Percentiles rank a stretch among this genome's conserved stretches.
Evolutionary conservation across 2,113 vertebrate genomes (phyloP).

Genomic region (Chrysochloris asiatica): DNA sequence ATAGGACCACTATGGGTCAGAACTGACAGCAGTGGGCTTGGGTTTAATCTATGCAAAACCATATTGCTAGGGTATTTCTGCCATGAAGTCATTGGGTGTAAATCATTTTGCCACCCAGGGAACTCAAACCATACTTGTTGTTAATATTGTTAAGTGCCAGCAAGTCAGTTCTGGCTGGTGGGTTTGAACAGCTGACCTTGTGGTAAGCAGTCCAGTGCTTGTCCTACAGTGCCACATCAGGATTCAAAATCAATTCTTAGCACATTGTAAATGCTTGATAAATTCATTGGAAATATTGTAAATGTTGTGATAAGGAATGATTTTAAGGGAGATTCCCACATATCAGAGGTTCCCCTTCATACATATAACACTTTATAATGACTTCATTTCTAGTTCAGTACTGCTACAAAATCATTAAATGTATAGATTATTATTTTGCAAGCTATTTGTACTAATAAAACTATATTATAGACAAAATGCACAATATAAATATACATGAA

Average conservation of each 20-base stretch:
- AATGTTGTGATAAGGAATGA: not conserved
- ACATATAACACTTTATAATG: not conserved
- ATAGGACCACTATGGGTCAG: not conserved
- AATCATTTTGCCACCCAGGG: too few relatives aligned
- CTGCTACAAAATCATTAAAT: constrained; percentile 1
- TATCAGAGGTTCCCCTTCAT: not conserved
- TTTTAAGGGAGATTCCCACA: not conserved
- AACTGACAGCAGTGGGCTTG: too few relatives aligned
- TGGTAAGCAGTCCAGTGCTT: too few relatives aligned
- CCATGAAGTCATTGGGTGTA: too few relatives aligned
- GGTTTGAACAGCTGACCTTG: too few relatives aligned
- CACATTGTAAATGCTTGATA: not conserved
- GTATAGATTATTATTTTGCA: not conserved
- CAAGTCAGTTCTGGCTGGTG: too few relatives aligned
- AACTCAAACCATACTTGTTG: too few relatives aligned
- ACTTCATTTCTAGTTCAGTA: not conserved
- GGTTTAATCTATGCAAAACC: too few relatives aligned
- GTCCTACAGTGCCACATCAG: too few relatives aligned
- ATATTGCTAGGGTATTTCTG: too few relatives aligned
- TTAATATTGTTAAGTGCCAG: too few relatives aligned
- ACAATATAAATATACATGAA: not conserved
- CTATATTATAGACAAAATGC: not conserved
- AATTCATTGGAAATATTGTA: not conserved
- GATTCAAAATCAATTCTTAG: constrained; percentile 6
- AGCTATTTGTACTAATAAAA: constrained; percentile 17